Conservation (phyloP, 2,888 invertebrate genomes). For the Eupithecia vulgata region DNA sequence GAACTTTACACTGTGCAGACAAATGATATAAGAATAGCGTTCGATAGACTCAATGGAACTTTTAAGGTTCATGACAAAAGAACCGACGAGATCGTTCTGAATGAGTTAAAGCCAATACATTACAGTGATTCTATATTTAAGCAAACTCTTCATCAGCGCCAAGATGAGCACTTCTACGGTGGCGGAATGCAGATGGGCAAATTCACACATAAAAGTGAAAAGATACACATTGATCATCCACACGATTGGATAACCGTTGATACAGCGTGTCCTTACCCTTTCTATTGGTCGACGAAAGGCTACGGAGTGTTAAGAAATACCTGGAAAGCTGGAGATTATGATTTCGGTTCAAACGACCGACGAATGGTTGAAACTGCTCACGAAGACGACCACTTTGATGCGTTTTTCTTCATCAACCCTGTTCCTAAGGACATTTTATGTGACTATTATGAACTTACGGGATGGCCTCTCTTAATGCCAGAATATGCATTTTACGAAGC, state of each 20-base stretch:
- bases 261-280: constrained; percentile 74
- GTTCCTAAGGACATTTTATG: constrained; percentile 62
- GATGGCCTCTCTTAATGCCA: constrained; percentile 70
- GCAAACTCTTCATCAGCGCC: constrained; percentile 60
- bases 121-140: constrained; percentile 54
- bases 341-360: constrained; percentile 59
- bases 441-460: constrained; percentile 75
- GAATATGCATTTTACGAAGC: constrained; percentile 75
- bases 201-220: constrained; percentile 70
- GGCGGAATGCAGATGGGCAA: constrained; percentile 79
- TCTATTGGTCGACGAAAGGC: constrained; percentile 75
- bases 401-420: constrained; percentile 69
- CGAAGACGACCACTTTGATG: constrained; percentile 63
- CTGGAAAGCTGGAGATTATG: constrained; percentile 71
- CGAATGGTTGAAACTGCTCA: constrained; percentile 58
- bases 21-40: constrained; percentile 62
- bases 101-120: constrained; percentile 60
- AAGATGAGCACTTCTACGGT: constrained; percentile 71
- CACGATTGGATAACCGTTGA: constrained; percentile 40
- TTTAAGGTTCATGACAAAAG: constrained; percentile 64
- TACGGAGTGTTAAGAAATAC: constrained; percentile 75
- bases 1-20: constrained; percentile 58
- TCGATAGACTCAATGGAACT: constrained; percentile 64
- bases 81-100: constrained; percentile 61
- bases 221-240: constrained; percentile 63